Percentiles rank a stretch among this genome's conserved stretches.
phyloP scores from a whole-genome alignment of 1,140 invertebrate species.

The Conus ventricosus region DNA sequence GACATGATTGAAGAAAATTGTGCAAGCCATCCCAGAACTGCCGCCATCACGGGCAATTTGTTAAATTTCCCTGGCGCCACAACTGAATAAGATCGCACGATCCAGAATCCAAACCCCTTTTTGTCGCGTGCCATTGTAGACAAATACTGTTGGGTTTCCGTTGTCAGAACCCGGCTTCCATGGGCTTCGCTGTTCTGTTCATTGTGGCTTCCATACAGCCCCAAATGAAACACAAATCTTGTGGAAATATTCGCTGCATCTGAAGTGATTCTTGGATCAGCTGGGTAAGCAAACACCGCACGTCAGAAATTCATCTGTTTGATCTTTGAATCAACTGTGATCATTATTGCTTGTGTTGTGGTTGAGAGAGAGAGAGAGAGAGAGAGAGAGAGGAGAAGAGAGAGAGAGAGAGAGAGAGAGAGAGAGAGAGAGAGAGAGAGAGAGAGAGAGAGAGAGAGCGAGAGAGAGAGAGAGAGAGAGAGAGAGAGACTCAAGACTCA shows the following conservation, averaged over 20 bases:
- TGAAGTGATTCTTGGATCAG: not conserved
- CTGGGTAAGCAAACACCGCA: not conserved
- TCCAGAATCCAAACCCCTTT: constrained; percentile 1
- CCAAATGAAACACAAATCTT: not conserved
- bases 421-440: too few species aligned
- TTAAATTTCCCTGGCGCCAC: constrained; percentile 2
- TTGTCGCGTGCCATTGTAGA: constrained; percentile 5
- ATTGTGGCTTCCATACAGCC: not conserved
- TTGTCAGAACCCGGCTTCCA: not conserved
- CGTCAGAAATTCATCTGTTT: not conserved
- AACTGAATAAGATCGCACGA: not conserved
- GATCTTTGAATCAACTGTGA: not conserved
- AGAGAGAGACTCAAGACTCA: too few species aligned
- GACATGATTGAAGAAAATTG: too few species aligned
- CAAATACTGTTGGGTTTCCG: not conserved
- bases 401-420: too few species aligned
- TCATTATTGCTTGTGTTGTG: too few species aligned
- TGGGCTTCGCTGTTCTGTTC: not conserved
- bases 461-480: too few species aligned
- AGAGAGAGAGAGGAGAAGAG: not conserved
- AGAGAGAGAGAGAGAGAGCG: too few species aligned
- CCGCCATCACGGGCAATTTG: not conserved
- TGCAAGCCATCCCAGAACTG: too few species aligned
- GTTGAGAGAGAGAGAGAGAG: not conserved
- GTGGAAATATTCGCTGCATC: not conserved